Base-by-base conservation (phyloP, 2,113 vertebrate genomes). In the Triplophysa rosa region DNA sequence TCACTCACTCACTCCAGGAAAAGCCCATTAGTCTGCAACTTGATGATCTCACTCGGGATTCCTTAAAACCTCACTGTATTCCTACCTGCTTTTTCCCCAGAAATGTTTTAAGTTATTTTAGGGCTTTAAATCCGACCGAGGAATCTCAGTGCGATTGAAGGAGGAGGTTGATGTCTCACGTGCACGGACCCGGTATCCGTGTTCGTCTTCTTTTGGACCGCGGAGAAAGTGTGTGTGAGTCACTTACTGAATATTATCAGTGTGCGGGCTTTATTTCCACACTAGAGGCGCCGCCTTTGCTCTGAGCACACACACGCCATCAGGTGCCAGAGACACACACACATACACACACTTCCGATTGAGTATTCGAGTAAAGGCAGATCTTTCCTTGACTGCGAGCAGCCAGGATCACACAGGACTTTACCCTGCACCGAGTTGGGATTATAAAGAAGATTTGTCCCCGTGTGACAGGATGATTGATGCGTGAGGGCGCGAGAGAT, bases 381-480 rank as follows among this genome's bases (percentile, higher is more conserved):
- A 56, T 61, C 72, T 52, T 5, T 21, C 42, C 42, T 12, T 45
- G 42, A 45, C 42, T 45, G 42, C 42, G 42, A 45, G 11, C 42
- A 63, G 21, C 21, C 26, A 77, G 17, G 74, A 77, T 52, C 74
- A 65, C 26, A 62, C 72, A 45, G 72, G 72, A 74, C 58, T 74
- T 63, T 59, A 42, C n/a, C 13, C 33, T 8, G 33, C 33, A 61
- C 45, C 61, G 62, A 58, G 26, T 84, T 65, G 83, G 76, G 58
- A 70, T 49, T 79, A 77, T 54, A 23, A 70, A 76, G 65, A 71
- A 71, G 56, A 76, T 56, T 79, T 37, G 47, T 47, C 67, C 70
- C 24, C 63, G 64, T n/a, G 67, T 67, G 80, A 80, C 79, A 87
- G 78, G 79, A 81, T 88, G 87, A 88, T 83, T 82, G 82, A 88